phyloP scores from a whole-genome alignment of 1,140 invertebrate species.

The Drosophila setifemur region DNA sequence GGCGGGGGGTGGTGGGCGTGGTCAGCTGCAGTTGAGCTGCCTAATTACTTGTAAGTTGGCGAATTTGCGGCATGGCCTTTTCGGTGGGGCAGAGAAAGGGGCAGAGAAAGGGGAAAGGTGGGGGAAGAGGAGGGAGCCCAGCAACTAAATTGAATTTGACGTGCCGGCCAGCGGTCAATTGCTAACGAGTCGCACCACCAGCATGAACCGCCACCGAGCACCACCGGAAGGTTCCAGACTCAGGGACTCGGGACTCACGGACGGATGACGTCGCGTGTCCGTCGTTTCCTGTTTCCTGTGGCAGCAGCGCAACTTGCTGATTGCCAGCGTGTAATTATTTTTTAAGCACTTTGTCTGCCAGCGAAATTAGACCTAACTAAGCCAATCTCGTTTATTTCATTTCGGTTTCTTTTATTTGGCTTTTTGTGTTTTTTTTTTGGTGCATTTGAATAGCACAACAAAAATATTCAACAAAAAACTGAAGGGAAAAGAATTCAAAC shows the following conservation, averaged over 20 bases:
- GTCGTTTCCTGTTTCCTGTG: conserved; percentile 70
- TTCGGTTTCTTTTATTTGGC: not conserved
- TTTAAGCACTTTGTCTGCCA: conserved; percentile 76
- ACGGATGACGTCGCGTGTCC: conserved; percentile 69
- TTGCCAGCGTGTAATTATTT: conserved; percentile 79
- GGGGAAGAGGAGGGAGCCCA: too few species aligned
- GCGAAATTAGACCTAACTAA: conserved; percentile 75
- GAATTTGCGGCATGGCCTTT: conserved; percentile 71
- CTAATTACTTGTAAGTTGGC: conserved; percentile 81
- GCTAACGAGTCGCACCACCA: conserved; percentile 25
- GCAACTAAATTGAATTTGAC: conserved; percentile 78
- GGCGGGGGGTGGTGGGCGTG: conserved; percentile 12
- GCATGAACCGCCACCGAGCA: not conserved
- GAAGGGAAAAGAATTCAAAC: not conserved
- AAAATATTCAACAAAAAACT: too few species aligned
- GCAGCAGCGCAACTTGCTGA: conserved; percentile 51
- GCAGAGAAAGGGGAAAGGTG: too few species aligned
- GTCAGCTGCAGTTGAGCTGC: conserved; percentile 59
- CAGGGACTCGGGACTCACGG: conserved; percentile 17
- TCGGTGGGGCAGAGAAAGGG: too few species aligned
- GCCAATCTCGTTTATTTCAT: conserved; percentile 54
- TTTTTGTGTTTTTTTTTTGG: not conserved
- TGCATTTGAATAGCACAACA: conserved; percentile 67
- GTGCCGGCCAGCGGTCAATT: conserved; percentile 60
- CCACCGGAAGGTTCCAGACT: conserved; percentile 6